Conservation (phyloP, 2,797 vertebrate genomes). For the Monodelphis domestica region DNA sequence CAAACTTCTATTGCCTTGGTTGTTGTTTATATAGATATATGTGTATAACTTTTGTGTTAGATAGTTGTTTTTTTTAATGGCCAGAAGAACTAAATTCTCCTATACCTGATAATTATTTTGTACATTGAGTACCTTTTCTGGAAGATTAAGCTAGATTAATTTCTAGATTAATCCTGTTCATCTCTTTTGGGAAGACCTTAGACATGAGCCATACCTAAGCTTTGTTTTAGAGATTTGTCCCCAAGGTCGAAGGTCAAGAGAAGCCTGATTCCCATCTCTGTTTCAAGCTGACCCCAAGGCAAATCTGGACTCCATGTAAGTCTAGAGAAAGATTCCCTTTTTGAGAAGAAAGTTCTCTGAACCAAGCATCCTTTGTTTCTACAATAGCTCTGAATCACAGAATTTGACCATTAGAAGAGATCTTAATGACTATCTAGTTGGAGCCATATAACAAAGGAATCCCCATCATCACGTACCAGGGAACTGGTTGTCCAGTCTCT, state of each 20-base stretch:
- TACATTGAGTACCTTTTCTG: background rate
- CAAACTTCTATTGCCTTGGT: background rate
- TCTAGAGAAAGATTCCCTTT: background rate
- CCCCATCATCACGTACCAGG: no score
- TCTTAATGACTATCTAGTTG: no score
- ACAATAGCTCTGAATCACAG: no score
- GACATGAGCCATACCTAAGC: background rate
- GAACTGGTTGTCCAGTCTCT: no score
- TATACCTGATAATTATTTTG: background rate
- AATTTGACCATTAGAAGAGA: no score
- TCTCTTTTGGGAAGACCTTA: background rate
- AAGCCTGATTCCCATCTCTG: background rate
- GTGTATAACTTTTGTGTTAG: background rate
- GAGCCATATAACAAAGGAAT: no score
- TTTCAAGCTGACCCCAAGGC: background rate
- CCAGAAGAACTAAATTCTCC: background rate
- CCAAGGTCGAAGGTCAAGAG: background rate
- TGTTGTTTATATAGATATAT: background rate
- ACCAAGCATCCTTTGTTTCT: no score
- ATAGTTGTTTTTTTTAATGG: background rate
- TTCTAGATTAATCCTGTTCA: no score
- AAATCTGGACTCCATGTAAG: background rate
- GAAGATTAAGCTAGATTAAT: background rate
- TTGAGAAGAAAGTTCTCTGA: no score
- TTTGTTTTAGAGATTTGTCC: background rate